phyloP scores from a whole-genome alignment of 2,888 invertebrate species.

The Acleris cristana region DNA sequence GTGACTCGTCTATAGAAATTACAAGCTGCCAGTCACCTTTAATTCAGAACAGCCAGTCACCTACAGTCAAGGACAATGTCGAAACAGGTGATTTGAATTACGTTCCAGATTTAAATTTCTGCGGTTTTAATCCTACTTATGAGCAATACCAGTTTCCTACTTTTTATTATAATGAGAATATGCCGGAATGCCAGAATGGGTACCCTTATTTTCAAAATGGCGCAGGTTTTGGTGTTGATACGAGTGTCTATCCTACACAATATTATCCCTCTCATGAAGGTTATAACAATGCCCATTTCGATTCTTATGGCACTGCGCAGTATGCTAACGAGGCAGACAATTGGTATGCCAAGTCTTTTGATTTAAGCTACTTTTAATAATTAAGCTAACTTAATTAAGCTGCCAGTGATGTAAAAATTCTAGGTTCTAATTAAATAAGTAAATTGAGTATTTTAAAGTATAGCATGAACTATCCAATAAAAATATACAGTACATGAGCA shows the following conservation, averaged over 20 bases:
- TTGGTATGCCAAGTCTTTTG: constrained; percentile 43
- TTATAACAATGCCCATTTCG: constrained; percentile 12
- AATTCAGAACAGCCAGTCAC: constrained; percentile 20
- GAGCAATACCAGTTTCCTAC: constrained; percentile 18
- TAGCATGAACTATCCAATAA: too few species aligned
- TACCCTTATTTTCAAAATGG: constrained; percentile 7
- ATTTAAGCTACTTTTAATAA: constrained; percentile 42
- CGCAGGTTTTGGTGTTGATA: constrained; percentile 42
- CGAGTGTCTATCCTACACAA: constrained; percentile 52
- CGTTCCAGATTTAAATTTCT: neutral
- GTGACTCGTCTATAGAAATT: constrained; percentile 54
- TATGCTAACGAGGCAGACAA: constrained; percentile 26
- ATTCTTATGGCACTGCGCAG: constrained; percentile 34
- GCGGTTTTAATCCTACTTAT: neutral
- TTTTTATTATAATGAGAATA: constrained; percentile 9
- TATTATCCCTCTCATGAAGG: constrained; percentile 51
- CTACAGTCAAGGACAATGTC: constrained; percentile 31
- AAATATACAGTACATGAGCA: too few species aligned
- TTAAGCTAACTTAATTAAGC: neutral
- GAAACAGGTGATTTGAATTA: neutral
- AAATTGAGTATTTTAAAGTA: too few species aligned
- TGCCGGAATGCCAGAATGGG: constrained; percentile 9
- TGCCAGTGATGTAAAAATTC: neutral
- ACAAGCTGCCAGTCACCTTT: constrained; percentile 38
- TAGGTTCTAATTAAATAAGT: too few species aligned